Conservation (phyloP, 2,888 invertebrate species). For the Anarsia innoxiella region DNA sequence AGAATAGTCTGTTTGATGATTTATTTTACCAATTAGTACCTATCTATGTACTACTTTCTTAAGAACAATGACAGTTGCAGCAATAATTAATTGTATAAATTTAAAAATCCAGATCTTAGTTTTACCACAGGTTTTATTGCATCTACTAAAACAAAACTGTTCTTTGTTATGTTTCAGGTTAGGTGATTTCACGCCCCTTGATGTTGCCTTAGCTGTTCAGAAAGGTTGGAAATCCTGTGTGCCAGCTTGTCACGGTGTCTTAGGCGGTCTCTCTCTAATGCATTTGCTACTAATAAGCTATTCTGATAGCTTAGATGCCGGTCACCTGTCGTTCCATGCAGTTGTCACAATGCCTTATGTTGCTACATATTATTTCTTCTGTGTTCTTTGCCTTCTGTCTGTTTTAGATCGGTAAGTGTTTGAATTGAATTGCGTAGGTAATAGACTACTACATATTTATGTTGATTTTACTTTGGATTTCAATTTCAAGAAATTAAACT, state of each 20-base stretch:
- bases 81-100: no score
- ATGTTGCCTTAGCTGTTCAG: conserved; percentile 70
- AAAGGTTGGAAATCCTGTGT: conserved; percentile 66
- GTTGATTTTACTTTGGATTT: no score
- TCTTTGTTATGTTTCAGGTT: conserved; percentile 36
- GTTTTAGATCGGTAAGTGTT: conserved; percentile 76
- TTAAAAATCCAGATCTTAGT: no score
- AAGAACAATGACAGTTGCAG: no score
- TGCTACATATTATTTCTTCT: conserved; percentile 74
- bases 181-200: conserved; percentile 66
- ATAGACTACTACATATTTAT: no score
- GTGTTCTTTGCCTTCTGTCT: conserved; percentile 74
- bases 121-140: no score
- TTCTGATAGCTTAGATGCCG: conserved; percentile 63
- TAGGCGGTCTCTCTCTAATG: conserved; percentile 75
- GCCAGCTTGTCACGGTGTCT: conserved; percentile 74
- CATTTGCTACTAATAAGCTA: conserved; percentile 75
- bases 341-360: conserved; percentile 70
- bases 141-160: no score
- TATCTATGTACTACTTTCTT: no score
- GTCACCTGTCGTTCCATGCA: conserved; percentile 63
- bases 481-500: no score
- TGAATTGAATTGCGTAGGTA: no score
- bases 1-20: no score
- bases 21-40: no score